Percentiles rank a stretch among this genome's conserved stretches.
These are phyloP conservation scores for Lampropteryx suffumata DNA, from an alignment of 2,888 invertebrate species.

Conservation along the genomic window DNA sequence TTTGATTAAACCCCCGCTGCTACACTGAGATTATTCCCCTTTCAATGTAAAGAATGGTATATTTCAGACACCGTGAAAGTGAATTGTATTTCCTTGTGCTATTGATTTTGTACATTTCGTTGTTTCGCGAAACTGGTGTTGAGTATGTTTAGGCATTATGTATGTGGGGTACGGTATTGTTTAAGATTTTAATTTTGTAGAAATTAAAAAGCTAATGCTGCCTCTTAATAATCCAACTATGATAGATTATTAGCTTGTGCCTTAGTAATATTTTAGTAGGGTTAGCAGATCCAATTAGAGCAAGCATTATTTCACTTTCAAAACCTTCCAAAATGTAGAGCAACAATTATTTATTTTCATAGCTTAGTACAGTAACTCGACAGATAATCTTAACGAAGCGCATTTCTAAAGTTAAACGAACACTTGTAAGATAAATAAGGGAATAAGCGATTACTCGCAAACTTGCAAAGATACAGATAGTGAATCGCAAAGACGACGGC, in stretches of 20 bases:
- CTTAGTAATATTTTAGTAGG: too few relatives aligned
- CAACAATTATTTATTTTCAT: too few relatives aligned
- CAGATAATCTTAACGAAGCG: neutral
- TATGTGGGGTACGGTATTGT: too few relatives aligned
- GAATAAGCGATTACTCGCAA: constrained; percentile 29
- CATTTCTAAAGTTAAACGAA: constrained; percentile 4
- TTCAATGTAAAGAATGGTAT: constrained; percentile 81
- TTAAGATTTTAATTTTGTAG: too few relatives aligned
- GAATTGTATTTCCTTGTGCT: constrained; percentile 78
- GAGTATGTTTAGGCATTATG: too few relatives aligned
- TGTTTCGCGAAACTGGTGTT: constrained; percentile 40
- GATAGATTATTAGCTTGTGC: too few relatives aligned
- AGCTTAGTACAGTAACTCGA: too few relatives aligned
- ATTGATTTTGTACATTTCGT: constrained; percentile 65
- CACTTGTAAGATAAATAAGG: constrained; percentile 24
- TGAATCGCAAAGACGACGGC: constrained; percentile 46
- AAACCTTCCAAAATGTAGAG: too few relatives aligned
- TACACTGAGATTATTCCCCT: constrained; percentile 77
- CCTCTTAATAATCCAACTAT: too few relatives aligned
- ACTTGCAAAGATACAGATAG: constrained; percentile 34
- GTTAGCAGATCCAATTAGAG: too few relatives aligned
- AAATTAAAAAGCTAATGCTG: too few relatives aligned
- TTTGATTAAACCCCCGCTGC: constrained; percentile 82
- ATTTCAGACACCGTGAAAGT: constrained; percentile 80
- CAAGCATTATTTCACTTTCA: too few relatives aligned